Conservation (phyloP, 2,888 invertebrate species). For the Operophtera brumata region DNA sequence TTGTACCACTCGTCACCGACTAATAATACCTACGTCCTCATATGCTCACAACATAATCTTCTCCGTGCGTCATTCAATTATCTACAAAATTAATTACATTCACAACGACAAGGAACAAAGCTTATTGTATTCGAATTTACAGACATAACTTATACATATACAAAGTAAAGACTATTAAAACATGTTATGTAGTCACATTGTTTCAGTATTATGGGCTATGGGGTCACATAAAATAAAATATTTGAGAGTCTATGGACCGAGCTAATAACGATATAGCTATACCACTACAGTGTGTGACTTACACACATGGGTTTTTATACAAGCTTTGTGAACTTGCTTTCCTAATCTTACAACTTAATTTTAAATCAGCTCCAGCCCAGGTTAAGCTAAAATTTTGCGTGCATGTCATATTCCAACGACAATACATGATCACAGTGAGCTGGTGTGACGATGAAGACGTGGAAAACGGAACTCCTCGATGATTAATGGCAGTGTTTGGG, state of each 20-base stretch:
- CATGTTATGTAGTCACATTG: slow-evolving; percentile 39
- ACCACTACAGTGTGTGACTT: no score
- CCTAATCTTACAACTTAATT: no score
- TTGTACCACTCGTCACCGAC: not conserved
- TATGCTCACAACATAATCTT: not conserved
- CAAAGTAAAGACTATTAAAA: slow-evolving; percentile 34
- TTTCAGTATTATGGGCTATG: slow-evolving; percentile 45
- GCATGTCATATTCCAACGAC: no score
- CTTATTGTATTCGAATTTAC: slow-evolving; percentile 14
- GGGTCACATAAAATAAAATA: slow-evolving; percentile 40
- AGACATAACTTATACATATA: slow-evolving; percentile 1
- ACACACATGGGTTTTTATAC: no score
- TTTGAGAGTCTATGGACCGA: slow-evolving; percentile 26
- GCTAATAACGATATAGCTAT: slow-evolving; percentile 1
- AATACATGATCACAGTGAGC: no score
- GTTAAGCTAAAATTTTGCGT: no score
- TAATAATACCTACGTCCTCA: not conserved
- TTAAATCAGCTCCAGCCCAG: no score
- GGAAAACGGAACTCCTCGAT: no score
- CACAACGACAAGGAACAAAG: slow-evolving; percentile 13
- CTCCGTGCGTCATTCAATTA: slow-evolving; percentile 16
- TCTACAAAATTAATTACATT: slow-evolving; percentile 16
- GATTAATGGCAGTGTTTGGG: no score
- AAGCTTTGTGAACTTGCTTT: no score
- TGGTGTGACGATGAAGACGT: no score